These are phyloP conservation scores for Phaethon lepturus DNA, from an alignment of 2,113 vertebrate genomes.

Conservation along the genomic window DNA sequence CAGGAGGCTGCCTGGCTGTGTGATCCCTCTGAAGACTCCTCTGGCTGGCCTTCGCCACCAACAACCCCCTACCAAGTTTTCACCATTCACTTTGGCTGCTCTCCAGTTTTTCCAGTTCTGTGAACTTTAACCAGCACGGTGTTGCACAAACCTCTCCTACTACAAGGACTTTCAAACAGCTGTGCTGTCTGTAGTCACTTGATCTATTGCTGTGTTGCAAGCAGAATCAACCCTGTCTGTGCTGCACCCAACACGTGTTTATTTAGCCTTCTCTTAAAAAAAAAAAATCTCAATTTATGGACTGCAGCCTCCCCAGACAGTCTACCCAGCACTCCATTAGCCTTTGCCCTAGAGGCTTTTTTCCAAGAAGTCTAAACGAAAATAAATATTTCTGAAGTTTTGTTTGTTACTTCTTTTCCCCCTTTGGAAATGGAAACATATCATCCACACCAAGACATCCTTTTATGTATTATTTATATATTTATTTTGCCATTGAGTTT, in stretches of 20 bases:
- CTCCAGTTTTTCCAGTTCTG: background rate
- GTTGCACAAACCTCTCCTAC: background rate
- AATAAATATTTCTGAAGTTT: background rate
- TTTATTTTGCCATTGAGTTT: background rate
- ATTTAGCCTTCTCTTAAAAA: background rate
- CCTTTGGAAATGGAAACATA: background rate
- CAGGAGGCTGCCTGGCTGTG: background rate
- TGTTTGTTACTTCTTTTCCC: background rate
- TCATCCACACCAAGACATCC: background rate
- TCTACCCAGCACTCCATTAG: background rate
- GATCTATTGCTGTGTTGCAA: background rate
- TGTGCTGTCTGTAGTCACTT: background rate
- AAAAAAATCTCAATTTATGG: background rate
- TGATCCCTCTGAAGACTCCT: background rate
- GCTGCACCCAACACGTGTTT: background rate
- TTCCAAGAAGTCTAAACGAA: background rate
- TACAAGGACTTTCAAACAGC: background rate
- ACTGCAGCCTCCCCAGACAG: background rate
- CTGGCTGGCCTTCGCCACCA: background rate
- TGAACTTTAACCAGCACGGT: background rate
- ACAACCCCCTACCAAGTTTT: accelerated
- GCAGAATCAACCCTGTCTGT: background rate
- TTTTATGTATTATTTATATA: background rate
- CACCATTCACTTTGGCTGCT: background rate
- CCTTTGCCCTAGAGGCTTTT: background rate